Evolutionary conservation across 2,888 invertebrate genomes (phyloP).

Genomic region (Dilophus febrilis): DNA sequence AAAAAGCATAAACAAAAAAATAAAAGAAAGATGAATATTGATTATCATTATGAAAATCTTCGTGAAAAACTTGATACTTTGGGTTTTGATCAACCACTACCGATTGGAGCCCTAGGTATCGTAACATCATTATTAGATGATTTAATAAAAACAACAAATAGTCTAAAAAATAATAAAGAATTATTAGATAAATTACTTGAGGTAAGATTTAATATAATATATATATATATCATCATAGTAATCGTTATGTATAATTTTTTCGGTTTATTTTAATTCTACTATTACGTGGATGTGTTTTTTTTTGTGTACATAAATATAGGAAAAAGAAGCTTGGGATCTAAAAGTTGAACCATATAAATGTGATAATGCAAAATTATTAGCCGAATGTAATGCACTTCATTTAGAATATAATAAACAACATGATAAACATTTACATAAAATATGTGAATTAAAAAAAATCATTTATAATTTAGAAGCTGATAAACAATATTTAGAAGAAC

Average conservation of each 20-base stretch:
- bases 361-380: constrained; percentile 58
- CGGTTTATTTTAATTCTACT: constrained; percentile 9
- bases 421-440: constrained; percentile 43
- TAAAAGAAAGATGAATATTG: constrained; percentile 1
- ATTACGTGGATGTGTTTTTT: too few relatives aligned
- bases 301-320: constrained; percentile 32
- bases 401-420: constrained; percentile 43
- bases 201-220: constrained; percentile 26
- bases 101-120: constrained; percentile 58
- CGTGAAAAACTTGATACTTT: constrained; percentile 61
- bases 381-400: constrained; percentile 59
- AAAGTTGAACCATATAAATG: constrained; percentile 65
- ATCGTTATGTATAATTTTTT: not conserved
- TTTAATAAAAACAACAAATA: constrained; percentile 73
- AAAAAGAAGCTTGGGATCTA: constrained; percentile 48
- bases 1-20: too few relatives aligned
- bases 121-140: constrained; percentile 68
- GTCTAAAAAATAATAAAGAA: constrained; percentile 66
- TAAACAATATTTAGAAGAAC: constrained; percentile 31
- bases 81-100: constrained; percentile 62
- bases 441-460: constrained; percentile 34
- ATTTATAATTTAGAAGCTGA: constrained; percentile 36
- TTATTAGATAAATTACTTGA: constrained; percentile 50
- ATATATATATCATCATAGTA: constrained; percentile 1
- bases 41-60: constrained; percentile 10